Conservation (phyloP, 2,888 invertebrate genomes). For the Scaptomyza reducta region DNA sequence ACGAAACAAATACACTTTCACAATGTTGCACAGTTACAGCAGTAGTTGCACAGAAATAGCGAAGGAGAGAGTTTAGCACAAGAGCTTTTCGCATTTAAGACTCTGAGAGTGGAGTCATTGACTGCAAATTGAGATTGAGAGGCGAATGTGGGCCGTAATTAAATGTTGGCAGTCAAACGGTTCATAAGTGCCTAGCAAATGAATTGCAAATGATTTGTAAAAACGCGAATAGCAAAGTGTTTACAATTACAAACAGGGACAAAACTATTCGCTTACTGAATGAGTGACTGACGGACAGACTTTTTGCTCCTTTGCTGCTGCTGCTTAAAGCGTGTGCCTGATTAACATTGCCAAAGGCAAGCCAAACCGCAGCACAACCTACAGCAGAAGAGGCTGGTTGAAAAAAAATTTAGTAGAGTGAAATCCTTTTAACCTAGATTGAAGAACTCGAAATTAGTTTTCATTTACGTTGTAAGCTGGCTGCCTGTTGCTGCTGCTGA, state of each 20-base stretch:
- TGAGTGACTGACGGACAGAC: constrained; percentile 5
- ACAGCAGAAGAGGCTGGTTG: constrained; percentile 2
- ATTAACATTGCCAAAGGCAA: constrained; percentile 70
- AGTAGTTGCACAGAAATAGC: constrained; percentile 3
- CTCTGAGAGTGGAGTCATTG: constrained; percentile 48
- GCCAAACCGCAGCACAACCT: no score
- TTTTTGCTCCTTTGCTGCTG: constrained; percentile 18
- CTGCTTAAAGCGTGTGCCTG: constrained; percentile 64
- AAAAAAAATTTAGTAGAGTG: neutral
- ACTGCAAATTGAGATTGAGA: constrained; percentile 35
- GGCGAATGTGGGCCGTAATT: constrained; percentile 48
- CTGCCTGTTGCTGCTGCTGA: constrained; percentile 30
- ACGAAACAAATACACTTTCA: constrained; percentile 62
- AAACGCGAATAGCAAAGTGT: constrained; percentile 40
- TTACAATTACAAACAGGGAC: constrained; percentile 27
- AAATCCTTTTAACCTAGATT: constrained; percentile 78
- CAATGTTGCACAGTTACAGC: constrained; percentile 14
- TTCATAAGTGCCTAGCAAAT: constrained; percentile 66
- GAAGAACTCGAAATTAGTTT: constrained; percentile 80
- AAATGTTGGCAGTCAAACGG: constrained; percentile 72
- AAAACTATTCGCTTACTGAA: constrained; percentile 23
- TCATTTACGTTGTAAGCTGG: constrained; percentile 61
- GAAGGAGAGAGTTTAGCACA: constrained; percentile 5
- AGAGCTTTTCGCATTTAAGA: constrained; percentile 30
- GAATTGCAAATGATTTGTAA: constrained; percentile 72